Evolutionary conservation across 2,113 vertebrate genomes (phyloP), one percentile per base, ranked within the genome.

Genomic region (Emydura subglobosa): DNA sequence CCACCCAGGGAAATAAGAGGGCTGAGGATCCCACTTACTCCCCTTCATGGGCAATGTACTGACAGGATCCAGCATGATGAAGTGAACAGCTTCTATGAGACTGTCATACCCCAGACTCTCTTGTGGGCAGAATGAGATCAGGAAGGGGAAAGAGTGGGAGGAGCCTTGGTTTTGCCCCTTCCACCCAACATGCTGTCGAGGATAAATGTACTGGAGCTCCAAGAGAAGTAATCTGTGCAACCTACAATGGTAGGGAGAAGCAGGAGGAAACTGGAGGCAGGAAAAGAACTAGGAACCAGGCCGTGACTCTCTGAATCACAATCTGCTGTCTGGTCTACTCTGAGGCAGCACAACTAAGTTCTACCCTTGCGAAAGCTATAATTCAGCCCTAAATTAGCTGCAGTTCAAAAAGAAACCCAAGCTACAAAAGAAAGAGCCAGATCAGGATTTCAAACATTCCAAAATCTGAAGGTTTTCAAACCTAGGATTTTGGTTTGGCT

Each of bases 391-490:
- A 89, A 90, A 68, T 65, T 85, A 59, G 1, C 29, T 61, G n/a
- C 1, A 68, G 88, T 90, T 93, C n/a, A 34, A 79, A 76, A 1
- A 22, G 65, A 39, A 68, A 49, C 16, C 8, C 31, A 55, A 7
- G 2, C 68, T 55, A 1, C 3, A 4, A 94, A 89, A 14, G 49
- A 1, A 21, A 87, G 90, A 89, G 4, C 47, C 88, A 34, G 5
- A 86, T 4, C 2, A 85, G 27, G 21, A 55, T 82, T 96, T 79
- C 92, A 51, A 89, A 72, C 42, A 91, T 94, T 93, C 89, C 90
- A 96, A 87, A 3, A 24, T 55, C 74, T 6, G 4, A 0, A 34
- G 1, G 17, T 91, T 25, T 44, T 76, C 22, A 44, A 21, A 76
- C 24, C 59, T 94, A 86, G 7, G 92, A 59, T 39, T 86, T 90